Percentiles rank a stretch among this genome's conserved stretches.
Conservation (phyloP, 37 sponge, comb jelly and placozoan genomes). For the Spongia lamella region DNA sequence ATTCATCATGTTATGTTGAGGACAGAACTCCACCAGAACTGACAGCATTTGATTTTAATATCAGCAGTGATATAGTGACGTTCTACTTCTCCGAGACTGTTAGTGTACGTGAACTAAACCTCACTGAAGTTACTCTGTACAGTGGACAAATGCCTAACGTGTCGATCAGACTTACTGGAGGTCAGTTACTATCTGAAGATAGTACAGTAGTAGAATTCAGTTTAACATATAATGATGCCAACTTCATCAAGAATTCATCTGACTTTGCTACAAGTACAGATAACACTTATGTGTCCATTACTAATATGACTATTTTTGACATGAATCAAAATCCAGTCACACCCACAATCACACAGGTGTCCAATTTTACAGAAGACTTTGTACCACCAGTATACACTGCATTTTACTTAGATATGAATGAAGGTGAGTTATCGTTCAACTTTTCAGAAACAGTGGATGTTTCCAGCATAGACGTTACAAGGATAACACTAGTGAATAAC, state of each 20-base stretch:
- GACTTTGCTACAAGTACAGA: constrained; percentile 38
- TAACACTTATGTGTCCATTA: constrained; percentile 66
- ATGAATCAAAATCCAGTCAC: constrained; percentile 72
- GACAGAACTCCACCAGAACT: constrained; percentile 78
- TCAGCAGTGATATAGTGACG: constrained; percentile 57
- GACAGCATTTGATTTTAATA: constrained; percentile 65
- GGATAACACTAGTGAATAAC: constrained; percentile 54
- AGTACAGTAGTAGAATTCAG: constrained; percentile 42
- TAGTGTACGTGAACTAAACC: constrained; percentile 51
- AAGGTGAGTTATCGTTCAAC: constrained; percentile 51
- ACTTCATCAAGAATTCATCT: constrained; percentile 73
- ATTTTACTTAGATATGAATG: constrained; percentile 78
- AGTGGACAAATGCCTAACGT: constrained; percentile 19
- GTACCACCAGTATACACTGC: constrained; percentile 36
- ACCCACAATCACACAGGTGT: constrained; percentile 2
- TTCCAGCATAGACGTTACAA: constrained; percentile 61
- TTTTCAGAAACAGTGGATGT: constrained; percentile 85
- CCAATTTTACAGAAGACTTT: constrained; percentile 40
- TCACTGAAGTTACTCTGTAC: constrained; percentile 63
- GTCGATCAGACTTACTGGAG: constrained; percentile 44
- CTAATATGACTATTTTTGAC: constrained; percentile 64
- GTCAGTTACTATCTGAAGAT: constrained; percentile 37
- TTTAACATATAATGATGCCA: constrained; percentile 72
- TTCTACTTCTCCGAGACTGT: constrained; percentile 88
- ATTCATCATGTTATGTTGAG: constrained; percentile 57